Evolutionary conservation across 2,113 vertebrate genomes (phyloP).

Genomic region (Pomatorhinus ruficollis): DNA sequence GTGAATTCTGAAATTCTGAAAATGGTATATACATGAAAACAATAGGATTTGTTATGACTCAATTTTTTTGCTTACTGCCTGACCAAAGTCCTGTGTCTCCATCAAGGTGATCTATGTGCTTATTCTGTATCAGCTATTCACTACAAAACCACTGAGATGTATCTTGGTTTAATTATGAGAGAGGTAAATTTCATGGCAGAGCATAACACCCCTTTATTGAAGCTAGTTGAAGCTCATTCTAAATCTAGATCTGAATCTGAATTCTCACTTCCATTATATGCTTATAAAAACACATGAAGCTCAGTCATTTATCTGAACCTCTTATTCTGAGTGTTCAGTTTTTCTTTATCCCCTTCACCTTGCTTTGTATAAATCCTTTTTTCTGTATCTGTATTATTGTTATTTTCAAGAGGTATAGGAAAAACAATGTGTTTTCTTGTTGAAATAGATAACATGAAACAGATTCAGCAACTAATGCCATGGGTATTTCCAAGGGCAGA

Average conservation of each 20-base stretch:
- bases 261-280: not conserved
- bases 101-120: not conserved
- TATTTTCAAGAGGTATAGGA: not conserved
- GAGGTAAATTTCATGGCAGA: not conserved
- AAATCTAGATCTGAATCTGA: not conserved
- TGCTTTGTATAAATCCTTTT: not conserved
- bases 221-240: not conserved
- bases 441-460: not conserved
- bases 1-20: not conserved
- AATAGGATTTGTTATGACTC: not conserved
- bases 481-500: slow-evolving; percentile 41
- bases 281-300: not conserved
- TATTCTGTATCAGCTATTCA: not conserved
- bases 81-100: not conserved
- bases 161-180: not conserved
- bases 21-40: not conserved
- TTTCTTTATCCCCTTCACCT: not conserved
- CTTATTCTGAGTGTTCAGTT: not conserved
- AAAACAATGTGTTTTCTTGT: not conserved
- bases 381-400: not conserved
- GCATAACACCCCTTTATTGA: not conserved
- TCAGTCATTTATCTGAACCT: not conserved
- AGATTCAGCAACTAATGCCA: not conserved
- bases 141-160: not conserved
- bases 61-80: not conserved